phyloP scores from a whole-genome alignment of 2,888 invertebrate species.

The Bursaphelenchus okinawaensis region DNA sequence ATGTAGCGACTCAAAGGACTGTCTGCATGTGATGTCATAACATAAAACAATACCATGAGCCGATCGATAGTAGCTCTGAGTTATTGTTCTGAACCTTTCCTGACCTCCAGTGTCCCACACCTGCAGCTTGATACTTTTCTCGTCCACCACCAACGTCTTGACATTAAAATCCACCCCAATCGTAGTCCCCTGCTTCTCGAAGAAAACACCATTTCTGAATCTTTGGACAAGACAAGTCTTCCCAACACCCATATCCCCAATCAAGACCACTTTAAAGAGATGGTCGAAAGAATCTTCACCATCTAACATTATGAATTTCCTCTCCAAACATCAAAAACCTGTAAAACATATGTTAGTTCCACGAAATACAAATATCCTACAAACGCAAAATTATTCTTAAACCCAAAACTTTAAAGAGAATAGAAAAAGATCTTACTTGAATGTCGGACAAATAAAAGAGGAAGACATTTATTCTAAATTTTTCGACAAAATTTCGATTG shows the following conservation, averaged over 20 bases:
- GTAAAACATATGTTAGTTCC: too few relatives aligned
- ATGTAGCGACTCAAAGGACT: constrained; percentile 82
- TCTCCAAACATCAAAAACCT: not conserved
- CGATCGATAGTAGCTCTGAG: constrained; percentile 91
- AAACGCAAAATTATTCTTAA: too few relatives aligned
- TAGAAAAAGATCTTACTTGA: not conserved
- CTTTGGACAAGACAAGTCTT: constrained; percentile 75
- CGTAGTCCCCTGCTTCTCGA: constrained; percentile 89
- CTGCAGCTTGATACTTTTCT: constrained; percentile 84
- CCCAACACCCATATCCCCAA: constrained; percentile 58
- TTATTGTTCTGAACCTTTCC: constrained; percentile 89
- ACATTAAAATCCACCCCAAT: constrained; percentile 97
- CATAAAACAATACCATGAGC: constrained; percentile 92
- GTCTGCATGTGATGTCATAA: constrained; percentile 90
- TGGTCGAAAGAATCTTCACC: constrained; percentile 72
- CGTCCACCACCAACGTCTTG: constrained; percentile 89
- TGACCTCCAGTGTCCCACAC: constrained; percentile 68
- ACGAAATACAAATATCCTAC: too few relatives aligned
- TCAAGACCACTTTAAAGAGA: constrained; percentile 70
- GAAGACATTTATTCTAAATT: not conserved
- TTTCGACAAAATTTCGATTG: not conserved
- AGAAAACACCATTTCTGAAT: constrained; percentile 88
- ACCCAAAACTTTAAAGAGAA: not conserved
- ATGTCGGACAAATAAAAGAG: not conserved
- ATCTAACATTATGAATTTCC: constrained; percentile 17